These are phyloP conservation scores for Cosmia pyralina DNA, from an alignment of 2,888 invertebrate species.

Conservation along the genomic window DNA sequence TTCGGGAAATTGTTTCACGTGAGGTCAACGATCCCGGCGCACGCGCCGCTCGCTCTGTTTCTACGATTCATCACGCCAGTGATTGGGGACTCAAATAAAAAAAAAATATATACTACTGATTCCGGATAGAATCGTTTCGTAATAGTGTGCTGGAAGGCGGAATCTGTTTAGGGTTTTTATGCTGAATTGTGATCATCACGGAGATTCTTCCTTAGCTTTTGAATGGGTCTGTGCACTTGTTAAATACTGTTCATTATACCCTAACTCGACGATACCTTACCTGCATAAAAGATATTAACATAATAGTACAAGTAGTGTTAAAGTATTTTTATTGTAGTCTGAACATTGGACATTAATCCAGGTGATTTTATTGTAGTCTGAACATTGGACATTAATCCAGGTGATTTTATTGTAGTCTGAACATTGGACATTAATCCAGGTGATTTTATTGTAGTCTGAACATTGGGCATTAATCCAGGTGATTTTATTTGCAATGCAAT, in stretches of 20 bases:
- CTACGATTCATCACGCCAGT: slow-evolving; percentile 78
- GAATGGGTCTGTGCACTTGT: not conserved
- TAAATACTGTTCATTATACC: not conserved
- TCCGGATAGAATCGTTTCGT: slow-evolving; percentile 52
- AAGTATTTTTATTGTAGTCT: not conserved
- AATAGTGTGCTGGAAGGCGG: slow-evolving; percentile 39
- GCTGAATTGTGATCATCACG: not conserved
- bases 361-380: no score
- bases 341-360: not conserved
- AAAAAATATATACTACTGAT: slow-evolving; percentile 49
- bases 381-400: no score
- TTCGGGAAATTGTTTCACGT: slow-evolving; percentile 68
- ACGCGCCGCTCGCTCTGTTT: slow-evolving; percentile 76
- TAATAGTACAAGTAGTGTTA: not conserved
- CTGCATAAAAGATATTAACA: not conserved
- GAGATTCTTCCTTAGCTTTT: not conserved
- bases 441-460: not conserved
- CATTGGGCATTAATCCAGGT: not conserved
- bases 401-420: not conserved
- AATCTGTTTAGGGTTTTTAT: slow-evolving; percentile 14
- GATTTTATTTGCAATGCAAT: not conserved
- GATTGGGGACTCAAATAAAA: slow-evolving; percentile 66
- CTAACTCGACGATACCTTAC: not conserved
- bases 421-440: no score
- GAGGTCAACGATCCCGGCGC: slow-evolving; percentile 74